These are phyloP conservation scores for Caenorhabditis japonica DNA, from an alignment of 2,888 invertebrate genomes.

Conservation along the genomic window DNA sequence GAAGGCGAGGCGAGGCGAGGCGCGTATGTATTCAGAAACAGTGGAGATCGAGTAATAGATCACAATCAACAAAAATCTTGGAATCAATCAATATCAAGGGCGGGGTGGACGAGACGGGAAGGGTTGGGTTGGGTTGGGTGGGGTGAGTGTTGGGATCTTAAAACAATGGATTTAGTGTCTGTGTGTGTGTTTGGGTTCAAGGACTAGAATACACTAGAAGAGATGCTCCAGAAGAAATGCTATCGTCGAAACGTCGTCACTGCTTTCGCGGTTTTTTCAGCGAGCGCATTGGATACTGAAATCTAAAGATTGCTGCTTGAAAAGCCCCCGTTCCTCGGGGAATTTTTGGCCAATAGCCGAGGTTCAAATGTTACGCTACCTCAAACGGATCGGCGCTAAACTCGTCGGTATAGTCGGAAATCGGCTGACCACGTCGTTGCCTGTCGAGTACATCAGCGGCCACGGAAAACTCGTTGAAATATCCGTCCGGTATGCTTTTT, in stretches of 20 bases:
- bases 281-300: conserved; percentile 47
- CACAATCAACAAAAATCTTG: conserved; percentile 24
- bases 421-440: conserved; percentile 57
- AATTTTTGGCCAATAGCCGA: neutral
- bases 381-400: conserved; percentile 64
- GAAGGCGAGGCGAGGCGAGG: neutral
- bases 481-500: conserved; percentile 49
- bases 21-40: conserved; percentile 2
- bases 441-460: conserved; percentile 21
- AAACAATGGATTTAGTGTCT: too few species aligned
- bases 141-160: too few species aligned
- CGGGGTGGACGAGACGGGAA: neutral
- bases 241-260: conserved; percentile 18
- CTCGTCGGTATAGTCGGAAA: conserved; percentile 60
- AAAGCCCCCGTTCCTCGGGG: neutral
- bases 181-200: too few species aligned
- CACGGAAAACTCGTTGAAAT: conserved; percentile 47
- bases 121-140: too few species aligned
- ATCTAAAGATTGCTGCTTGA: conserved; percentile 7
- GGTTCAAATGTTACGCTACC: conserved; percentile 20
- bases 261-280: conserved; percentile 34
- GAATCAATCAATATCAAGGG: conserved; percentile 1
- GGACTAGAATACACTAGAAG: conserved; percentile 20
- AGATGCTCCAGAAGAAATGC: conserved; percentile 11
- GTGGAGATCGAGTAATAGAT: conserved; percentile 36